phyloP scores from a whole-genome alignment of 2,797 vertebrate genomes.

The Gymnopithys bicolor region DNA sequence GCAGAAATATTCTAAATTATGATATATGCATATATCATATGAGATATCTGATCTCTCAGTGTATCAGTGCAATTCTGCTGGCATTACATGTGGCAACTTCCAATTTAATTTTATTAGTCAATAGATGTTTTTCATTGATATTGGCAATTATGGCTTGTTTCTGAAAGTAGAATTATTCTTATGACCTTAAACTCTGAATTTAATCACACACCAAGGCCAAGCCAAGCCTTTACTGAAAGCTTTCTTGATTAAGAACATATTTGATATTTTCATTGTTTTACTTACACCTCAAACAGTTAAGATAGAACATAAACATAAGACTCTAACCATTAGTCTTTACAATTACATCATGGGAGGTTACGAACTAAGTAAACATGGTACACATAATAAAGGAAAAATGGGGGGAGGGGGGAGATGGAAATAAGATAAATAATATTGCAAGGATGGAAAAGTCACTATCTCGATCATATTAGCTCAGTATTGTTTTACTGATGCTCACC shows the following conservation, averaged over 20 bases:
- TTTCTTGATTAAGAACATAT: not conserved
- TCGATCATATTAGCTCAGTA: not conserved
- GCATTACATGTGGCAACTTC: not conserved
- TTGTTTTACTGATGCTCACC: not conserved
- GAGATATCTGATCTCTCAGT: not conserved
- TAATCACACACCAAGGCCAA: not conserved
- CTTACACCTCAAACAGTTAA: not conserved
- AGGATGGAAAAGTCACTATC: not conserved
- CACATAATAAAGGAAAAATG: not conserved
- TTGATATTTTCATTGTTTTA: not conserved
- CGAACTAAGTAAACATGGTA: not conserved
- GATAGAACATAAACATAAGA: not conserved
- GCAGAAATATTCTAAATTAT: not conserved
- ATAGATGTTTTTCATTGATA: not conserved
- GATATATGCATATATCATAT: not conserved
- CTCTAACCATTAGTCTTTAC: not conserved
- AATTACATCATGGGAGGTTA: not conserved
- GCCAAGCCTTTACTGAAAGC: not conserved
- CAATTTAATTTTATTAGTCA: not conserved
- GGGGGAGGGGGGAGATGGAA: not conserved
- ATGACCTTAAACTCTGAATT: not conserved
- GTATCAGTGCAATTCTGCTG: not conserved
- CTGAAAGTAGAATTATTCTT: not conserved
- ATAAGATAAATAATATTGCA: not conserved
- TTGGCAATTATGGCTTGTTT: not conserved